A percentile compares a stretch with the other conserved stretches of the same genome.
Conservation (phyloP, 2,113 vertebrate species). For the Plestiodon gilberti region DNA sequence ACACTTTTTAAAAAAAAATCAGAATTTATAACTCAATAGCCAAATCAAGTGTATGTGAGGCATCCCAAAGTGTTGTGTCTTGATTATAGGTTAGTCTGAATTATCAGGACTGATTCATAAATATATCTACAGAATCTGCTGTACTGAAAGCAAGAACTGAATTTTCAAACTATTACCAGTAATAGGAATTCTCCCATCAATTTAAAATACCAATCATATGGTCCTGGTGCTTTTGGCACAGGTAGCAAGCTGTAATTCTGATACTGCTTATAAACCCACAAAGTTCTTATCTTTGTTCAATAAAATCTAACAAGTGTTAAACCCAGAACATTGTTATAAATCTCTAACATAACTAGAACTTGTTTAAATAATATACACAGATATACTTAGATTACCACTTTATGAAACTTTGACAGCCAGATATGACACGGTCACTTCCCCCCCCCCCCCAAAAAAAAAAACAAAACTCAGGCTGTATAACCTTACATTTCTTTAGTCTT, state of each 20-base stretch:
- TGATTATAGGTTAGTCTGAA: constrained; percentile 71
- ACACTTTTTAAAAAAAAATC: constrained; percentile 74
- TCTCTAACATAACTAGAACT: constrained; percentile 74
- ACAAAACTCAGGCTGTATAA: constrained; percentile 55
- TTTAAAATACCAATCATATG: constrained; percentile 58
- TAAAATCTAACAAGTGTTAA: constrained; percentile 78
- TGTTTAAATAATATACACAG: constrained; percentile 82
- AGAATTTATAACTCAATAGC: constrained; percentile 77
- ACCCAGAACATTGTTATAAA: constrained; percentile 82
- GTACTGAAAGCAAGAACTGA: constrained; percentile 73
- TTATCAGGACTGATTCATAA: constrained; percentile 79
- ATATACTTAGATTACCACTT: constrained; percentile 67
- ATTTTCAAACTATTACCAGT: constrained; percentile 70
- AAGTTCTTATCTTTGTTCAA: constrained; percentile 72
- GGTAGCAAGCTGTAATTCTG: constrained; percentile 60
- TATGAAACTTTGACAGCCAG: constrained; percentile 67
- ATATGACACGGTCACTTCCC: constrained; percentile 68
- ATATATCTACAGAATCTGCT: constrained; percentile 79
- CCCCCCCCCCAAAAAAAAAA: too few species aligned
- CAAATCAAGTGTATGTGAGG: constrained; percentile 79
- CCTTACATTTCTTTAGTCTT: constrained; percentile 60
- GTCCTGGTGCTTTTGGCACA: constrained; percentile 79
- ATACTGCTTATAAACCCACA: constrained; percentile 74
- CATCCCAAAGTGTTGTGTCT: constrained; percentile 78
- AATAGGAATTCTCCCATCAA: constrained; percentile 66